Evolutionary conservation across 2,888 invertebrate species (phyloP).

Genomic region (Anthrax anthrax): DNA sequence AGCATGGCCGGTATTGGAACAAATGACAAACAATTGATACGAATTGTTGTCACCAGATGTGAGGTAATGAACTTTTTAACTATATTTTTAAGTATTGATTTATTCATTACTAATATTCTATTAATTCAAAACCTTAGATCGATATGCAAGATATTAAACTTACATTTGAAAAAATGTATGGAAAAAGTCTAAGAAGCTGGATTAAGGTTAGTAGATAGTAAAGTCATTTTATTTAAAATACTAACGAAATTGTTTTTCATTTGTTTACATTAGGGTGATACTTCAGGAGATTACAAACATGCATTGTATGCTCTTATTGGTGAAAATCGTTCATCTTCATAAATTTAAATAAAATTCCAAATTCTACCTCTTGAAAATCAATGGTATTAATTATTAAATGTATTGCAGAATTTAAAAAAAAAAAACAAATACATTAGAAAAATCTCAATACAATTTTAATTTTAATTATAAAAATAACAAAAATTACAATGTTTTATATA

Average conservation of each 20-base stretch:
- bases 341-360: too few species aligned
- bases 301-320: slow-evolving; percentile 59
- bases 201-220: slow-evolving; percentile 46
- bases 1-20: slow-evolving; percentile 86
- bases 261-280: slow-evolving; percentile 50
- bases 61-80: slow-evolving; percentile 36
- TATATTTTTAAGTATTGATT: not conserved
- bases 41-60: slow-evolving; percentile 66
- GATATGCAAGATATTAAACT: slow-evolving; percentile 75
- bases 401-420: too few species aligned
- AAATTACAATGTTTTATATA: too few species aligned
- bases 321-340: slow-evolving; percentile 26
- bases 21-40: slow-evolving; percentile 71
- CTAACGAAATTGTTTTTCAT: not conserved
- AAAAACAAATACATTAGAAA: too few species aligned
- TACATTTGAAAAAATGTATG: slow-evolving; percentile 59
- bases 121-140: slow-evolving; percentile 33
- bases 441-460: too few species aligned
- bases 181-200: slow-evolving; percentile 62
- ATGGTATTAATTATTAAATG: too few species aligned
- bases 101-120: not conserved
- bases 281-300: slow-evolving; percentile 77
- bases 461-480: too few species aligned
- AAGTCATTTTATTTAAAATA: not conserved
- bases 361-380: too few species aligned